A percentile compares a stretch with the other conserved stretches of the same genome.
phyloP scores from a whole-genome alignment of 1,140 invertebrate genomes.

The Aphelinus certus region DNA sequence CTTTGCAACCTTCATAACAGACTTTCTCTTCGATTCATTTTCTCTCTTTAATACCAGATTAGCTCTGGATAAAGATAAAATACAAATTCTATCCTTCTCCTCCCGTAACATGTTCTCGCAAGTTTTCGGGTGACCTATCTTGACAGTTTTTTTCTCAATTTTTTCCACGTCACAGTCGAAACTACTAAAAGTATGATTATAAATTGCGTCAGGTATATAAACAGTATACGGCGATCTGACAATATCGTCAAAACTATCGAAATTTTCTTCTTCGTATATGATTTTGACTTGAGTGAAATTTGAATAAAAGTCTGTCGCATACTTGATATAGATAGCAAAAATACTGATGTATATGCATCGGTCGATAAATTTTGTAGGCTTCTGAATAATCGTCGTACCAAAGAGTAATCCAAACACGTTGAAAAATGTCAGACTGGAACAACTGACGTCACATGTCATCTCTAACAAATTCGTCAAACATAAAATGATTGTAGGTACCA shows the following conservation, averaged over 20 bases:
- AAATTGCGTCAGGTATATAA: not conserved
- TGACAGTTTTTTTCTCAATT: not conserved
- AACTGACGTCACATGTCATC: not conserved
- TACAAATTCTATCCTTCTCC: not conserved
- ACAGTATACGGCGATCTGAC: not conserved
- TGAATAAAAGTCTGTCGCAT: not conserved
- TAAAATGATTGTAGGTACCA: not conserved
- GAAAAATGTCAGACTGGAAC: not conserved
- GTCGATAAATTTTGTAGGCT: not conserved
- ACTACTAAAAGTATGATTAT: not conserved
- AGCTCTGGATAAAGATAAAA: not conserved
- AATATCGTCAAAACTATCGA: not conserved
- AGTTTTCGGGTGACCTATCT: not conserved
- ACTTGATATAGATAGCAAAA: not conserved
- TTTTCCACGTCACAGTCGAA: not conserved
- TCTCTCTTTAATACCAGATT: not conserved
- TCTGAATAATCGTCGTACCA: not conserved
- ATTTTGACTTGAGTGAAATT: not conserved
- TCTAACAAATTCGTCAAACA: not conserved
- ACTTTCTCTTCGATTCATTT: not conserved
- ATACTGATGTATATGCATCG: not conserved
- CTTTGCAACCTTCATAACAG: not conserved
- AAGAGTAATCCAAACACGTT: not conserved
- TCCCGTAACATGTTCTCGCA: not conserved
- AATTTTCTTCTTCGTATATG: not conserved